Percentiles rank a stretch among this genome's conserved stretches.
Evolutionary conservation across 2,888 invertebrate species (phyloP).

Genomic region (Drosophila tripunctata): DNA sequence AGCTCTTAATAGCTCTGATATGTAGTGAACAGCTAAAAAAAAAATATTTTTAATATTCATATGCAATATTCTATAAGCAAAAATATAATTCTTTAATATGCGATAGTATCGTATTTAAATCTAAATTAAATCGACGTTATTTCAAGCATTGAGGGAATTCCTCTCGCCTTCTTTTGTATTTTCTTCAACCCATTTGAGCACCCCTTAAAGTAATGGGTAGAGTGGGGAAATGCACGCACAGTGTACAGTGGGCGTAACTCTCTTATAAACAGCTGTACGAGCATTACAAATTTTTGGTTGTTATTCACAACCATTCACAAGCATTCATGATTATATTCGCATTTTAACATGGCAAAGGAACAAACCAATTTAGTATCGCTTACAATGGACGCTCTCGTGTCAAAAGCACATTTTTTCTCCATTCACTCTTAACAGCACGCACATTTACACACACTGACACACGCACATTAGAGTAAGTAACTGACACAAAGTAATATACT

Average conservation of each 20-base stretch:
- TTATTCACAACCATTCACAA: constrained; percentile 28
- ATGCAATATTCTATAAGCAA: too few species aligned
- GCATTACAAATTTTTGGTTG: constrained; percentile 9
- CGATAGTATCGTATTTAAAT: too few species aligned
- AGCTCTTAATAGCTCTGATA: too few species aligned
- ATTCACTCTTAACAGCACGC: constrained; percentile 51
- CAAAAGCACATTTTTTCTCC: constrained; percentile 75
- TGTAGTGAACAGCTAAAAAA: too few species aligned
- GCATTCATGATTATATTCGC: constrained; percentile 38
- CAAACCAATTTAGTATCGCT: constrained; percentile 81
- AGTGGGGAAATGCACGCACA: not conserved
- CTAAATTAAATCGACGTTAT: too few species aligned
- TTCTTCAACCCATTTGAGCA: not conserved
- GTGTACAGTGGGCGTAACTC: constrained; percentile 39
- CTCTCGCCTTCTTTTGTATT: not conserved
- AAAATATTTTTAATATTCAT: too few species aligned
- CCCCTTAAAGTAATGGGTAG: not conserved
- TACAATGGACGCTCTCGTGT: constrained; percentile 79
- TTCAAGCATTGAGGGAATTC: not conserved
- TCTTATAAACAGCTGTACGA: constrained; percentile 28
- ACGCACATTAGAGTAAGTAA: constrained; percentile 16
- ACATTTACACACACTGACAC: constrained; percentile 22
- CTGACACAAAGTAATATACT: constrained; percentile 23
- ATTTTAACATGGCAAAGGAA: constrained; percentile 40
- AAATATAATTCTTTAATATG: too few species aligned